Evolutionary conservation across 2,888 invertebrate species (phyloP), one percentile per base, ranked within the genome.

Genomic region (Synanthedon tipuliformis): DNA sequence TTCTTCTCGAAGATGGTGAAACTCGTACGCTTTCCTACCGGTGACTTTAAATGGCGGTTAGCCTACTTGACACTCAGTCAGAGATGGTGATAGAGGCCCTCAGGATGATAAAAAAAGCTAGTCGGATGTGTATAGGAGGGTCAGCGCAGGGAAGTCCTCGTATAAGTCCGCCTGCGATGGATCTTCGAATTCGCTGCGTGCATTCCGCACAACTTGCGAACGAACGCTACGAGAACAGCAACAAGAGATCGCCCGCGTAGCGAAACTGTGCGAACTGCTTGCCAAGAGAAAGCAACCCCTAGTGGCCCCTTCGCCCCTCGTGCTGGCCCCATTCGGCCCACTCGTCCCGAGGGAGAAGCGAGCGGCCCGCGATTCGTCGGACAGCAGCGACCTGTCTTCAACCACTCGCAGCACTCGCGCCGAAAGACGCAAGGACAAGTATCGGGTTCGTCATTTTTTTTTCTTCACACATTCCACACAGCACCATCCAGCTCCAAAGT

Each of bases 191-290:
- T 79, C 82, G 4, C 64, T 75, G 56, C 72, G 71, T 5, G 73
- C 73, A 3, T 81, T 81, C 65, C 71, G 75, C 23, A 61, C 64
- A 2, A 65, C 68, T 3, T 81, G 80, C 64, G 75, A 77, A 62
- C 70, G 72, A 10, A 72, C 81, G 18, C 60, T 84, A 23, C 68
- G 68, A 3, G 78, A 79, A 51, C 84, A 83, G 56, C 81, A 82
- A 57, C 13, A 13, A 4, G 75, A 75, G 59, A 75, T 82, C 41
- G 68, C 78, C 1, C 75, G 75, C 49, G 79, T 84, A 4, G 71
- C 81, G 1, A 67, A 71, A 57, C 64, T 84, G 34, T 84, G 83
- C 64, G 78, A 79, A 65, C 68, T 67, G 5, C 68, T 83, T 18
- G 68, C 71, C 1, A 71, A 69, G 59, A 65, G 63, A 3, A 13